Conservation (phyloP, 2,797 vertebrate genomes). For the Synaphobranchus kaupii region DNA sequence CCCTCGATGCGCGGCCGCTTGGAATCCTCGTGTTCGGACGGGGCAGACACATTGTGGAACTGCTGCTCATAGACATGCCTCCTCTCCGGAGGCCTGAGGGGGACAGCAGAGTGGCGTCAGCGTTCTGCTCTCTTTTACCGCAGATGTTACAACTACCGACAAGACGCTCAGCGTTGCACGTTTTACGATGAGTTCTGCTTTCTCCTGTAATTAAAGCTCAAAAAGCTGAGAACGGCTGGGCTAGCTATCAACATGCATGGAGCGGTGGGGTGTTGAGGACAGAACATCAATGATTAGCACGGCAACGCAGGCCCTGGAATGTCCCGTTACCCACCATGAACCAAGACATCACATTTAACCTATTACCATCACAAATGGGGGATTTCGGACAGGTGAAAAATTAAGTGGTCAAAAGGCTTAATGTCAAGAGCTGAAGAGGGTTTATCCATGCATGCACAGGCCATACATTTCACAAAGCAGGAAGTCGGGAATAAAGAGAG, state of each 20-base stretch:
- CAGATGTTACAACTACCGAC: neutral
- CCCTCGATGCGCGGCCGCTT: constrained; percentile 93
- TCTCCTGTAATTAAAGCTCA: too few species aligned
- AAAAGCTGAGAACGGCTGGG: too few species aligned
- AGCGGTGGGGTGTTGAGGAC: neutral
- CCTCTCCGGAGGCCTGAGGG: constrained; percentile 89
- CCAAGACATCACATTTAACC: neutral
- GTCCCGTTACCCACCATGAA: neutral
- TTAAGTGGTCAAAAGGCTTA: too few species aligned
- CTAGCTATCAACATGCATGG: neutral
- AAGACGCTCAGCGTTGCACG: neutral
- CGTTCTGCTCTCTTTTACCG: neutral
- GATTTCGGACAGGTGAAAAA: too few species aligned
- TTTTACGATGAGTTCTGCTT: too few species aligned
- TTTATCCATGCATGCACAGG: too few species aligned
- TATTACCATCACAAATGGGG: too few species aligned
- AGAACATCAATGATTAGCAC: neutral
- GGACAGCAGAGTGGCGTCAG: neutral
- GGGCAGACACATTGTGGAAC: constrained; percentile 81
- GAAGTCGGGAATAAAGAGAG: neutral
- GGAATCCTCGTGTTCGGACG: constrained; percentile 87
- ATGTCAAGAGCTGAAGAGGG: too few species aligned
- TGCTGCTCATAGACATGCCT: constrained; percentile 91
- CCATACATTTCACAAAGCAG: neutral
- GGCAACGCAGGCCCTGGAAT: neutral